Percentiles rank a stretch among this genome's conserved stretches.
These are phyloP conservation scores for Centrocercus urophasianus DNA, from an alignment of 2,113 vertebrate genomes.

Conservation along the genomic window DNA sequence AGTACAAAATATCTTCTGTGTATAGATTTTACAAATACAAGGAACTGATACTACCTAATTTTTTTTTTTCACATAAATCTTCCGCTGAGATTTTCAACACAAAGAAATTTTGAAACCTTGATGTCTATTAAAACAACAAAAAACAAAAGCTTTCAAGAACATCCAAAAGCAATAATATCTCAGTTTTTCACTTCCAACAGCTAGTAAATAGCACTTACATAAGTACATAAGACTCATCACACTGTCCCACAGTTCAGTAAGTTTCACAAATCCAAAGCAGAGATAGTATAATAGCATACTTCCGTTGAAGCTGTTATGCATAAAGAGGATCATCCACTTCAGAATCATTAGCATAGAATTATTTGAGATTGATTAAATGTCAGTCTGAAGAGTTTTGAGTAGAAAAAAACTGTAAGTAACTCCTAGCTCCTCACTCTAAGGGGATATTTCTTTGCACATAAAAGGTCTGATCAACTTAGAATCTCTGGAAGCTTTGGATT, in stretches of 20 bases:
- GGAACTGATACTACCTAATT: neutral
- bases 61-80: neutral
- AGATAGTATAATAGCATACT: neutral
- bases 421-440: neutral
- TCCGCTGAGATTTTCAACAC: neutral
- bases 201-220: neutral
- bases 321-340: neutral
- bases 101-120: neutral
- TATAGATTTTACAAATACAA: neutral
- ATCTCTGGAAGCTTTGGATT: neutral
- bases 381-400: neutral
- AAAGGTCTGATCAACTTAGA: neutral
- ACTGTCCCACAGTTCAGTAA: neutral
- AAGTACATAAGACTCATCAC: neutral
- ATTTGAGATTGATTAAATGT: neutral
- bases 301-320: neutral
- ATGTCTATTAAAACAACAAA: neutral
- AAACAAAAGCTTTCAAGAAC: neutral
- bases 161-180: neutral
- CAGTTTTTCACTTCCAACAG: accelerated
- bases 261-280: neutral
- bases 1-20: neutral
- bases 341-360: neutral
- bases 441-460: neutral
- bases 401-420: neutral